Evolutionary conservation across 2,113 vertebrate genomes (phyloP).

Genomic region (Speoplatyrhinus poulsoni): DNA sequence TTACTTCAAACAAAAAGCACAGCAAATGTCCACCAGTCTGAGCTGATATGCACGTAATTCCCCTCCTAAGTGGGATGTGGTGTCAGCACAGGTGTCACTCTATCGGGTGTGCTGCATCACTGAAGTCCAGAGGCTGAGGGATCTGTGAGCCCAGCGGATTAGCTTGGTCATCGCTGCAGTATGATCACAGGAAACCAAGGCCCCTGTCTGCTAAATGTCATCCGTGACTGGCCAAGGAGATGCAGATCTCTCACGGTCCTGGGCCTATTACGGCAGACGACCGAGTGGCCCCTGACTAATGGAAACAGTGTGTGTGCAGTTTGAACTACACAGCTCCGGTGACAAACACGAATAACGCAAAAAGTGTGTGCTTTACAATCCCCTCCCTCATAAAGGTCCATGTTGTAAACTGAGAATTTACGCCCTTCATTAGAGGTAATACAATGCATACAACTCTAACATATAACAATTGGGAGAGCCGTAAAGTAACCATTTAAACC

Average conservation of each 20-base stretch:
- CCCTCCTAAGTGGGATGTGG: constrained; percentile 20
- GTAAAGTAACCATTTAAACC: constrained; percentile 81
- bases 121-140: constrained; percentile 30
- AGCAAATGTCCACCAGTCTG: constrained; percentile 6
- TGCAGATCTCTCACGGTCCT: constrained; percentile 60
- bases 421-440: constrained; percentile 81
- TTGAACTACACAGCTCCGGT: constrained; percentile 71
- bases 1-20: neutral
- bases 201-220: constrained; percentile 74
- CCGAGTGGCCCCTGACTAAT: constrained; percentile 76
- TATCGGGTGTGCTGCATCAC: constrained; percentile 25
- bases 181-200: constrained; percentile 63
- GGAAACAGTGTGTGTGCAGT: constrained; percentile 75
- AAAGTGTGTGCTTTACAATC: constrained; percentile 81
- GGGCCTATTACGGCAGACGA: constrained; percentile 56
- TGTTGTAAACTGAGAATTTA: constrained; percentile 82
- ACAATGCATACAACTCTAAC: constrained; percentile 84
- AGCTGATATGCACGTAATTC: neutral
- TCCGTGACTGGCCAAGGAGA: constrained; percentile 55
- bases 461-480: constrained; percentile 82
- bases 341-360: constrained; percentile 77
- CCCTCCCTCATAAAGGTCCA: constrained; percentile 73
- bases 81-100: constrained; percentile 23
- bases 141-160: constrained; percentile 58
- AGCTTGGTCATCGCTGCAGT: constrained; percentile 47